phyloP scores from a whole-genome alignment of 2,113 vertebrate genomes.

The Zosterops borbonicus region DNA sequence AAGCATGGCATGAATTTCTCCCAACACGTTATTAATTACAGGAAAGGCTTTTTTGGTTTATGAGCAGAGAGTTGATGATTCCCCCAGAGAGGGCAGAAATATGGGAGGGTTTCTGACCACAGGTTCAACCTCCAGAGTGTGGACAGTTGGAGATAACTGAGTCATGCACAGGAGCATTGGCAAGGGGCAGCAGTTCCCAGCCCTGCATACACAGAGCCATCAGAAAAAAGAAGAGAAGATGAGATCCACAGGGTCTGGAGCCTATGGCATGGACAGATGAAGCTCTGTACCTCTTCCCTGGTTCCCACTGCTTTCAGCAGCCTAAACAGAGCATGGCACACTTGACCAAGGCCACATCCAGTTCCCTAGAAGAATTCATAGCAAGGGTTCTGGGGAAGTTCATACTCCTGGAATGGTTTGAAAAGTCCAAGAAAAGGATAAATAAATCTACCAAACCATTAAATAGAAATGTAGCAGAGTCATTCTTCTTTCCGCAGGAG shows the following conservation, averaged over 20 bases:
- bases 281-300: not conserved
- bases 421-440: not conserved
- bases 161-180: not conserved
- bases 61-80: not conserved
- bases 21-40: not conserved
- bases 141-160: not conserved
- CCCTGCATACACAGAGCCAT: not conserved
- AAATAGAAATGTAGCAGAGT: not conserved
- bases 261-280: not conserved
- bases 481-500: not conserved
- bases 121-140: not conserved
- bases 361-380: not conserved
- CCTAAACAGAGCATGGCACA: not conserved
- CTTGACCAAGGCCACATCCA: not conserved
- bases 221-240: not conserved
- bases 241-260: not conserved
- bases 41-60: not conserved
- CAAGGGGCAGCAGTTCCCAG: not conserved
- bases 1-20: not conserved
- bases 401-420: not conserved
- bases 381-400: not conserved
- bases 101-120: not conserved
- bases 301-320: not conserved
- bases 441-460: not conserved
- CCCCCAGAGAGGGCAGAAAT: not conserved